Base-by-base conservation (phyloP, 2,797 vertebrate genomes). In the Danio albolineatus region DNA sequence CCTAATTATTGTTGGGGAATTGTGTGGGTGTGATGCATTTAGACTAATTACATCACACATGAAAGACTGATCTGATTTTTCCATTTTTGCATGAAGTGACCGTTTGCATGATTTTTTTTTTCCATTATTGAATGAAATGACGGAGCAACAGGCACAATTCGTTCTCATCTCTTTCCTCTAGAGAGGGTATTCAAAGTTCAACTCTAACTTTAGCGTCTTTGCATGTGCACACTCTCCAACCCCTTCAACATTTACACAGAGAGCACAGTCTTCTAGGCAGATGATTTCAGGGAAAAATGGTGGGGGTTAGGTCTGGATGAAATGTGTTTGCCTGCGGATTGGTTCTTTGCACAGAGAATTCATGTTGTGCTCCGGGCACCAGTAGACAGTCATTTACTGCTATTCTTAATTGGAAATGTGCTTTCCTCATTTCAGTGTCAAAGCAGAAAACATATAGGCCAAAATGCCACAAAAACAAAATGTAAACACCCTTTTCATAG, bases 181-280 rank as follows among this genome's bases (percentile, higher is more conserved):
- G 16, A 65, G 65, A 75, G 76, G 59, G 36, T 28, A 78, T 28
- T 41, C 39, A 64, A 51, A 84, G 83, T 79, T 84, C 76, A 82
- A 10, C 72, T 72, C 76, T 79, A 79, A 82, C 71, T 82, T 82
- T 84, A 79, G 73, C 21, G 7, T 28, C 57, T 44, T 39, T 1
- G 39, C 77, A 49, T 46, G 59, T 60, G 43, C 57, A 19, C 57
- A 19, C 60, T 77, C 39, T 66, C 39, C 72, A 71, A 64, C 51
- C 69, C 73, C 44, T n/a, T 54, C 61, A 62, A 71, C 67, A 39
- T 66, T 77, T 46, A 78, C 61, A 81, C 46, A 80, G 78, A 60
- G 70, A 61, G 59, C 41, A n/a, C 62, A 61, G 56, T 78, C n/a
- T 70, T 70, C 76, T 28, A 21, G 46, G 36, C 36, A 36, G 38